These are phyloP conservation scores for Drosophila kurseongensis DNA, from an alignment of 1,140 invertebrate species.

Conservation along the genomic window DNA sequence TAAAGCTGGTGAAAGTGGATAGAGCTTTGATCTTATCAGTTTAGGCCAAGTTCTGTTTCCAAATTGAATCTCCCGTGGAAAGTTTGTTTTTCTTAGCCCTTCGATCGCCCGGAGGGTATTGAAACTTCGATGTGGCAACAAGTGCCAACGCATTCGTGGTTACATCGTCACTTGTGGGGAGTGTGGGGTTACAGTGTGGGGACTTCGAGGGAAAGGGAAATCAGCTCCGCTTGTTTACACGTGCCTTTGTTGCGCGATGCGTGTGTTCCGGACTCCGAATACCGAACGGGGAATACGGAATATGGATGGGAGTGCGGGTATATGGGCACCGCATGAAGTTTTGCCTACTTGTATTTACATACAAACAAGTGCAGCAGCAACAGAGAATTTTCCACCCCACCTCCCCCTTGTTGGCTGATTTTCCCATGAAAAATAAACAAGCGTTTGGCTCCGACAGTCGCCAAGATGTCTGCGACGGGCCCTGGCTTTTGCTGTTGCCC, in stretches of 20 bases:
- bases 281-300: conserved; percentile 8
- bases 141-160: conserved; percentile 51
- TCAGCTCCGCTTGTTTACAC: conserved; percentile 75
- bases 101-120: conserved; percentile 57
- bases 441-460: conserved; percentile 69
- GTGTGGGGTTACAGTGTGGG: conserved; percentile 6
- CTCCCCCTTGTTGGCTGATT: conserved; percentile 42
- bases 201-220: conserved; percentile 11
- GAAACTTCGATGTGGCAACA: conserved; percentile 58
- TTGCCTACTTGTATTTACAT: conserved; percentile 78
- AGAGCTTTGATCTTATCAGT: conserved; percentile 35
- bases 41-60: conserved; percentile 40
- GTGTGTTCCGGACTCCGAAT: conserved; percentile 61
- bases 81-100: conserved; percentile 17
- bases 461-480: conserved; percentile 75
- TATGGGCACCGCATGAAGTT: conserved; percentile 73
- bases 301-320: not conserved
- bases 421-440: conserved; percentile 81
- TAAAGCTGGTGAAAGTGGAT: conserved; percentile 25
- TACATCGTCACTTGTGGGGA: conserved; percentile 71
- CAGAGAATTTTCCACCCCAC: conserved; percentile 15
- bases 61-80: conserved; percentile 40
- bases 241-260: conserved; percentile 80
- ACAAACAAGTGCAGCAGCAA: conserved; percentile 61
- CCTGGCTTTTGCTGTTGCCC: conserved; percentile 41